A percentile compares a stretch with the other conserved stretches of the same genome.
Evolutionary conservation across 1,140 invertebrate genomes (phyloP).

Genomic region (Ctenoplectra terminalis): DNA sequence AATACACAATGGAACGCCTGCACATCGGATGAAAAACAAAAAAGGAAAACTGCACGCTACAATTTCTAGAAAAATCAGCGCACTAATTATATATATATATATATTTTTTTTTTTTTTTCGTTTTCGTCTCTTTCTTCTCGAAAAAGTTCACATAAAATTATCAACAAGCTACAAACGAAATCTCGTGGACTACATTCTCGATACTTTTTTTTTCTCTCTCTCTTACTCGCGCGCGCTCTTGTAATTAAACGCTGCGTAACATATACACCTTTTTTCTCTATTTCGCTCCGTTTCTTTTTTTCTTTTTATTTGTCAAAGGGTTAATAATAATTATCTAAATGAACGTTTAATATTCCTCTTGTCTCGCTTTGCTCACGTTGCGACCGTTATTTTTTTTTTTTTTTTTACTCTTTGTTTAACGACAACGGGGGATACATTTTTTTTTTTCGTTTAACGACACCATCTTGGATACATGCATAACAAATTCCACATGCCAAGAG

Average conservation of each 20-base stretch:
- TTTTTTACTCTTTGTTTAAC: conserved; percentile 61
- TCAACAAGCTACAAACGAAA: conserved; percentile 69
- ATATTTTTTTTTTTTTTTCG: conserved; percentile 26
- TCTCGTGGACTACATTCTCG: conserved; percentile 53
- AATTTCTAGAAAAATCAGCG: conserved; percentile 64
- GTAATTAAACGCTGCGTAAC: conserved; percentile 57
- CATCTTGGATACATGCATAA: conserved; percentile 83
- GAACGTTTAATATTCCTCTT: conserved; percentile 74
- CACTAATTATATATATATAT: conserved; percentile 50
- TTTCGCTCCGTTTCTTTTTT: conserved; percentile 65
- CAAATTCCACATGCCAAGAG: conserved; percentile 84
- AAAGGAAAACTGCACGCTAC: conserved; percentile 64
- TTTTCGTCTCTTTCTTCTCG: conserved; percentile 33
- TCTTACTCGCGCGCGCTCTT: conserved; percentile 7
- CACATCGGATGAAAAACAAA: conserved; percentile 61
- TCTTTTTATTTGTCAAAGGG: conserved; percentile 67
- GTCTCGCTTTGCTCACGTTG: conserved; percentile 62
- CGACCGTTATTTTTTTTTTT: conserved; percentile 54
- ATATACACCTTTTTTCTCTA: conserved; percentile 62
- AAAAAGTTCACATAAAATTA: conserved; percentile 63
- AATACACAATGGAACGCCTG: conserved; percentile 56
- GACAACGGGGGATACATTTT: conserved; percentile 72
- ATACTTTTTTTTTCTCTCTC: conserved; percentile 42
- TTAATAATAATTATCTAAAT: conserved; percentile 79
- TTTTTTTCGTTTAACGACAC: conserved; percentile 67